Evolutionary conservation across 2,888 invertebrate genomes (phyloP).

Genomic region (Cantharis rufa): DNA sequence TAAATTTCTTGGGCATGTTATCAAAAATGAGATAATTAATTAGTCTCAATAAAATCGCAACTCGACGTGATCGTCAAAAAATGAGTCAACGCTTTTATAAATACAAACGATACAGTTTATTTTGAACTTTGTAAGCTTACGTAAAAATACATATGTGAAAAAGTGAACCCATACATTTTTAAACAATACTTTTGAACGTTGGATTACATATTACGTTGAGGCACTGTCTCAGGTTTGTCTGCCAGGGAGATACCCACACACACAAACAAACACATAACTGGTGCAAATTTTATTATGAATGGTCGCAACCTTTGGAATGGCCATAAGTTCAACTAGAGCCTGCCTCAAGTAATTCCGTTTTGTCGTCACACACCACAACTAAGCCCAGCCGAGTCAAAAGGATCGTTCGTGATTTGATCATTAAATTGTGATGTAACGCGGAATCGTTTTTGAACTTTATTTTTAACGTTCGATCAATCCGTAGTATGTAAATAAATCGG

Average conservation of each 20-base stretch:
- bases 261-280: conserved; percentile 21
- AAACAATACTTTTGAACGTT: conserved; percentile 11
- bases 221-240: conserved; percentile 21
- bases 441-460: background rate
- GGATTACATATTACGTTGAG: conserved; percentile 6
- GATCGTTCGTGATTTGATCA: conserved; percentile 4
- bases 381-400: conserved; percentile 7
- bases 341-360: conserved; percentile 28
- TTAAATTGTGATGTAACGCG: conserved; percentile 11
- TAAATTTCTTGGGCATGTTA: background rate
- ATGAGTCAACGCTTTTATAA: background rate
- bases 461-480: background rate
- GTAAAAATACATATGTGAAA: background rate
- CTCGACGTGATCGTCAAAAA: background rate
- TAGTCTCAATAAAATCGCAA: background rate
- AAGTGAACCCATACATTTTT: background rate
- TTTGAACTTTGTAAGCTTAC: background rate
- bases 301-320: conserved; percentile 29
- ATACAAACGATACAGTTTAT: background rate
- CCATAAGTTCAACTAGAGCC: conserved; percentile 32
- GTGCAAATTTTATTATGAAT: conserved; percentile 25
- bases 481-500: background rate
- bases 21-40: background rate
- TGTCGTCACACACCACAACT: conserved; percentile 11
- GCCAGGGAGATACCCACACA: conserved; percentile 8